A percentile compares a stretch with the other conserved stretches of the same genome.
These are phyloP conservation scores for Pectinophora gossypiella DNA, from an alignment of 1,140 invertebrate genomes.

Conservation along the genomic window DNA sequence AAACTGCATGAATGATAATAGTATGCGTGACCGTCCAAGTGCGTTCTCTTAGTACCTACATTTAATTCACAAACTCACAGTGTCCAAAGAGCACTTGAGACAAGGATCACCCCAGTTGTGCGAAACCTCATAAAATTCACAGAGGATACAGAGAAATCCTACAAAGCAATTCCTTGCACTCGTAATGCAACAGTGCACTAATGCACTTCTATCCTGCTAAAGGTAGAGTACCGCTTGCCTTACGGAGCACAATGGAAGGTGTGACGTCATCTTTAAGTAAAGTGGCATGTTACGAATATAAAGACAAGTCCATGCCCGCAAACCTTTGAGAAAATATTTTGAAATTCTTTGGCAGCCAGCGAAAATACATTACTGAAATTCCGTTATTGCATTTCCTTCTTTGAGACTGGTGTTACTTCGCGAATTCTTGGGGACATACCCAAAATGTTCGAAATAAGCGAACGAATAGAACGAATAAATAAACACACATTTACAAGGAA, in stretches of 20 bases:
- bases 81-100: too few relatives aligned
- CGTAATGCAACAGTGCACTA: conserved; percentile 1
- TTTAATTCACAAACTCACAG: too few relatives aligned
- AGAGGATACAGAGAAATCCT: conserved; percentile 3
- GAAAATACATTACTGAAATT: too few relatives aligned
- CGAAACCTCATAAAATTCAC: background rate
- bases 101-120: background rate
- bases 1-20: too few relatives aligned
- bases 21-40: too few relatives aligned
- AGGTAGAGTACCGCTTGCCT: background rate
- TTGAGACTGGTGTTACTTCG: too few relatives aligned
- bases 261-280: background rate
- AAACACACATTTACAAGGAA: too few relatives aligned
- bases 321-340: background rate
- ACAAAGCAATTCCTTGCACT: conserved; percentile 2
- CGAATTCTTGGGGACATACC: too few relatives aligned
- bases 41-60: too few relatives aligned
- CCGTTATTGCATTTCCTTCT: too few relatives aligned
- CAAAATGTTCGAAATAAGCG: too few relatives aligned
- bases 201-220: background rate
- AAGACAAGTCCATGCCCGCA: background rate
- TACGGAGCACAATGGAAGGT: background rate
- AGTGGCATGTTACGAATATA: background rate
- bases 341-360: background rate
- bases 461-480: too few relatives aligned